Evolutionary conservation across 2,888 invertebrate genomes (phyloP).

Genomic region (Melanostoma mellinum): DNA sequence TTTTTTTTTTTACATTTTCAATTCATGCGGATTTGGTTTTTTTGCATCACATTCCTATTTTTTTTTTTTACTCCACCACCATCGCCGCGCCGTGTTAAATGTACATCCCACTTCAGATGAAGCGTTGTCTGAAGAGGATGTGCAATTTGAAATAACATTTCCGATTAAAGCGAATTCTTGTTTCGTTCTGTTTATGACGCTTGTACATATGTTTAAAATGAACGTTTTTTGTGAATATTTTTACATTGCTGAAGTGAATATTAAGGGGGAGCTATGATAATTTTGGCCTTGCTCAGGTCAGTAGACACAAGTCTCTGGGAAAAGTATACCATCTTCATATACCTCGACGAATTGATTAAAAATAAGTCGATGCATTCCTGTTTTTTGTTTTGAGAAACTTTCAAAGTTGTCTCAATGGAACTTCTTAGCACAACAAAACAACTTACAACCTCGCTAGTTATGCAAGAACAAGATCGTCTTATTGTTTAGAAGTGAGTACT

Average conservation of each 20-base stretch:
- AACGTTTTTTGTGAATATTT: conserved; percentile 2
- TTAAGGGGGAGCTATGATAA: conserved; percentile 20
- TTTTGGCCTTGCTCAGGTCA: conserved; percentile 50
- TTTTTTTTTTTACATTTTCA: conserved; percentile 29
- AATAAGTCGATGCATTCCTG: too few species aligned
- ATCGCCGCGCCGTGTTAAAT: conserved; percentile 32
- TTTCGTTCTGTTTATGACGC: conserved; percentile 31
- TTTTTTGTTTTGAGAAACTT: too few species aligned
- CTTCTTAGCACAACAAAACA: too few species aligned
- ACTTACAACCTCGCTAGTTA: too few species aligned
- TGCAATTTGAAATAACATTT: conserved; percentile 65
- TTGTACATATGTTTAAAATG: conserved; percentile 14
- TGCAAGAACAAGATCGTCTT: not conserved
- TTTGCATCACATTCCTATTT: conserved; percentile 1
- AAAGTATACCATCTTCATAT: too few species aligned
- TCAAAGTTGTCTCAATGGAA: too few species aligned
- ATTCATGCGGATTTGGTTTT: conserved; percentile 40
- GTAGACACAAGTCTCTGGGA: not conserved
- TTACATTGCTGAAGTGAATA: conserved; percentile 13
- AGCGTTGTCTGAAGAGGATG: conserved; percentile 58
- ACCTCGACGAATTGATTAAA: too few species aligned
- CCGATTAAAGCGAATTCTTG: conserved; percentile 51
- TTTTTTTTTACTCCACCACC: conserved; percentile 9
- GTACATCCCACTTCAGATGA: conserved; percentile 45
- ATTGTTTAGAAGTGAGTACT: not conserved